phyloP scores from a whole-genome alignment of 2,888 invertebrate genomes.

The Chrysolina haemoptera region DNA sequence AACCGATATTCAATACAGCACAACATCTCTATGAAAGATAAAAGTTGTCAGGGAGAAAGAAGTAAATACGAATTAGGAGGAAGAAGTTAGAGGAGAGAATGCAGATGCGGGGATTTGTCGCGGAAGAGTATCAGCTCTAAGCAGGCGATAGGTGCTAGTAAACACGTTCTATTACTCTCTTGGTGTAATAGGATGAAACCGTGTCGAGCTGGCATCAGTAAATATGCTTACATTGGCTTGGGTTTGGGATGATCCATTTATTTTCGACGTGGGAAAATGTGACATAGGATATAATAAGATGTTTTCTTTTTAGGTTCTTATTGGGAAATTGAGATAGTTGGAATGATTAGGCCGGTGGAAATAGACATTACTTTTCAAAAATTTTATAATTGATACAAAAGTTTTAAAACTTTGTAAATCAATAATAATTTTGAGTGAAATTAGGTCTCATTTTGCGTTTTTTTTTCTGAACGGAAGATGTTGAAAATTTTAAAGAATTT shows the following conservation, averaged over 20 bases:
- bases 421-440: too few species aligned
- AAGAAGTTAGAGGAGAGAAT: conserved; percentile 62
- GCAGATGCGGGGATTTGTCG: conserved; percentile 64
- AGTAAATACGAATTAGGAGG: conserved; percentile 62
- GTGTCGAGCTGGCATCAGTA: neutral
- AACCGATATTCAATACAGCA: conserved; percentile 65
- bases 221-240: conserved; percentile 1
- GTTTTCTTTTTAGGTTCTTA: too few species aligned
- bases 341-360: too few species aligned
- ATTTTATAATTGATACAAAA: too few species aligned
- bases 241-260: conserved; percentile 9
- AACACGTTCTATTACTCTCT: conserved; percentile 38
- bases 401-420: too few species aligned
- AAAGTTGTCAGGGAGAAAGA: conserved; percentile 60
- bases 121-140: conserved; percentile 59
- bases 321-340: too few species aligned
- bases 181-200: conserved; percentile 6
- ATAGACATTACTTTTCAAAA: too few species aligned
- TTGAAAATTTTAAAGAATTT: too few species aligned
- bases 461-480: too few species aligned
- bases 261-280: neutral
- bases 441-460: too few species aligned
- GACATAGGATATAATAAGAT: neutral
- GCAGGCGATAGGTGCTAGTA: conserved; percentile 42
- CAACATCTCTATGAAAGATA: conserved; percentile 63